phyloP scores from a whole-genome alignment of 2,888 invertebrate species.

The Netelia virgata region DNA sequence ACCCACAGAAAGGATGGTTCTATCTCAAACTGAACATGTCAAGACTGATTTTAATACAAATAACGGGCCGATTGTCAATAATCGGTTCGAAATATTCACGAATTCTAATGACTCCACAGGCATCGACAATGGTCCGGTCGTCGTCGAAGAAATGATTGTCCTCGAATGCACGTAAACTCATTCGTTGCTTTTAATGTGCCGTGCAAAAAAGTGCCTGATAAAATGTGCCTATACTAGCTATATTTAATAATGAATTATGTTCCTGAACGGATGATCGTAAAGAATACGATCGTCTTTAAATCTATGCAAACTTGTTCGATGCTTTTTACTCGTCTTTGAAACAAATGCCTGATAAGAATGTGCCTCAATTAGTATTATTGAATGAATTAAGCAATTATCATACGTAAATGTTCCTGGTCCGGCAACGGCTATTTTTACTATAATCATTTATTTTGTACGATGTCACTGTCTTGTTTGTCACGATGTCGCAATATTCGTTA shows the following conservation, averaged over 20 bases:
- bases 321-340: not conserved
- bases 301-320: not conserved
- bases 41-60: constrained; percentile 27
- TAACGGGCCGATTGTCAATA: not conserved
- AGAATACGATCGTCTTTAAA: not conserved
- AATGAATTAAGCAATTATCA: constrained; percentile 5
- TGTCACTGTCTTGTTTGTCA: not conserved
- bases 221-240: constrained; percentile 66
- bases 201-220: constrained; percentile 34
- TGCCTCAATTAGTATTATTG: constrained; percentile 35
- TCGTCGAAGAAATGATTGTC: constrained; percentile 30
- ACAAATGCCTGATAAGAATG: not conserved
- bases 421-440: constrained; percentile 19
- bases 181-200: not conserved
- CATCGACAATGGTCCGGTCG: not conserved
- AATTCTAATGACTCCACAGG: not conserved
- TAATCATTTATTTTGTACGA: constrained; percentile 6
- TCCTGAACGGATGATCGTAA: constrained; percentile 20
- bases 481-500: not conserved
- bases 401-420: constrained; percentile 29
- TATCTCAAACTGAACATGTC: not conserved
- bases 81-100: not conserved
- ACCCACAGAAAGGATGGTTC: constrained; percentile 29
- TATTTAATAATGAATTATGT: constrained; percentile 27
- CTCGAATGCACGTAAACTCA: constrained; percentile 45